These are phyloP conservation scores for Tetrapedia diversipes DNA, from an alignment of 2,888 invertebrate species.

Conservation along the genomic window DNA sequence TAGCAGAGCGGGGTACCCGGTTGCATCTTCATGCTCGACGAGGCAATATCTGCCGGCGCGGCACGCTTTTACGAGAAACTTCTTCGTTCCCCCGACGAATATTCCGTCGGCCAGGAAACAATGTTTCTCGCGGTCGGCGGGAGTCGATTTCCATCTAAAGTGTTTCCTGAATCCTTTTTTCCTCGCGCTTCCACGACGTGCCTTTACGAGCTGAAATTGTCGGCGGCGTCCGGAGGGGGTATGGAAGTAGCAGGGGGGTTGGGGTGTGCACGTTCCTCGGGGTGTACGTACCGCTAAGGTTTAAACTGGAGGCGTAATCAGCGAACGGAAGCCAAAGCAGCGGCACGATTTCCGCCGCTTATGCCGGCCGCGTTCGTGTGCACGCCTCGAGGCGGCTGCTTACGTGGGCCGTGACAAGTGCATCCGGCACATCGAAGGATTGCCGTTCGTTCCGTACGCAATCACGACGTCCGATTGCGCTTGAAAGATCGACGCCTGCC, in stretches of 20 bases:
- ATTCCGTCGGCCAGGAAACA: constrained; percentile 32
- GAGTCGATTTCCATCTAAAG: constrained; percentile 55
- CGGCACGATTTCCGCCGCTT: constrained; percentile 63
- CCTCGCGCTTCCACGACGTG: neutral
- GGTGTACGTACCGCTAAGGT: constrained; percentile 31
- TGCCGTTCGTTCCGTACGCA: constrained; percentile 50
- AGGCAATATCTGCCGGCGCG: constrained; percentile 15
- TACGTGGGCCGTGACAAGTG: constrained; percentile 64
- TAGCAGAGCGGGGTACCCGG: constrained; percentile 15
- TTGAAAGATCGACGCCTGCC: constrained; percentile 2
- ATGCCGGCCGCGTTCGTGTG: constrained; percentile 44
- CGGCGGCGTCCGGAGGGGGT: too few relatives aligned
- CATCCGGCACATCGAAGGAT: constrained; percentile 62
- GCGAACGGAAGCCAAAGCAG: constrained; percentile 59
- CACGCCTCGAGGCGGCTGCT: constrained; percentile 49
- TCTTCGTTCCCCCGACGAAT: constrained; percentile 8
- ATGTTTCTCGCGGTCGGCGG: constrained; percentile 39
- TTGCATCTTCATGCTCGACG: constrained; percentile 24
- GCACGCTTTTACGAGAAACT: constrained; percentile 22
- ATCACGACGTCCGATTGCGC: constrained; percentile 49
- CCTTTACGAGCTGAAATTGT: constrained; percentile 55
- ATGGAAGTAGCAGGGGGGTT: too few relatives aligned
- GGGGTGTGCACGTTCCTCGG: neutral
- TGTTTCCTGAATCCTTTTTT: constrained; percentile 33
- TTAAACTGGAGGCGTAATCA: constrained; percentile 53